A percentile compares a stretch with the other conserved stretches of the same genome.
Conservation (phyloP, 2,797 vertebrate species). For the Spinus pinus region DNA sequence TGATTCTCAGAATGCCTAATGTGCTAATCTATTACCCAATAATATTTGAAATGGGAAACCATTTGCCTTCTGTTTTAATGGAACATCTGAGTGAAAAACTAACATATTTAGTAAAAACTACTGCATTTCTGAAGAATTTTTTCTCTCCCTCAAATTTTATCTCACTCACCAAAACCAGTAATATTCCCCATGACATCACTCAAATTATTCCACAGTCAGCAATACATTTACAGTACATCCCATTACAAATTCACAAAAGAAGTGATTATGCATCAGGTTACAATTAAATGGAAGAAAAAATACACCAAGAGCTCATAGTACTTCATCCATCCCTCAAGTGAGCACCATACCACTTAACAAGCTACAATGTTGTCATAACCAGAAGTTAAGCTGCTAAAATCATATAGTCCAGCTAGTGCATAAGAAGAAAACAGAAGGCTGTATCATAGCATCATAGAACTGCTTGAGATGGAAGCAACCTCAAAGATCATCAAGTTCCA, state of each 20-base stretch:
- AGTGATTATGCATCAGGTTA: background rate
- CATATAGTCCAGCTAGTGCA: accelerated
- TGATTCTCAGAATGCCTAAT: background rate
- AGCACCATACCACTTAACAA: background rate
- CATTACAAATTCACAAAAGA: background rate
- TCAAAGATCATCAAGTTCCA: background rate
- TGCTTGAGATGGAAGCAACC: background rate
- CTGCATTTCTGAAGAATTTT: background rate
- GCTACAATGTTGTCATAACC: background rate
- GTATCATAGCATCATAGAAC: accelerated
- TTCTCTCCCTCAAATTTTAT: background rate
- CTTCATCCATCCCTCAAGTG: background rate
- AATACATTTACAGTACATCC: background rate
- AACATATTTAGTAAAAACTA: background rate
- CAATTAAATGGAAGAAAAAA: background rate
- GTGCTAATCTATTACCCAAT: background rate
- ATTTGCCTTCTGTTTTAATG: background rate
- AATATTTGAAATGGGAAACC: background rate
- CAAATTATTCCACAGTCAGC: background rate
- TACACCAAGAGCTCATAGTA: background rate
- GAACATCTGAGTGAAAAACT: background rate
- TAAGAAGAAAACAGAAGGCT: background rate
- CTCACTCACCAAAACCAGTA: background rate
- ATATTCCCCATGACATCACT: background rate
- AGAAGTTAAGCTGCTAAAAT: background rate